Conservation (phyloP, 2,113 vertebrate genomes). For the Rhodinocichla rosea region DNA sequence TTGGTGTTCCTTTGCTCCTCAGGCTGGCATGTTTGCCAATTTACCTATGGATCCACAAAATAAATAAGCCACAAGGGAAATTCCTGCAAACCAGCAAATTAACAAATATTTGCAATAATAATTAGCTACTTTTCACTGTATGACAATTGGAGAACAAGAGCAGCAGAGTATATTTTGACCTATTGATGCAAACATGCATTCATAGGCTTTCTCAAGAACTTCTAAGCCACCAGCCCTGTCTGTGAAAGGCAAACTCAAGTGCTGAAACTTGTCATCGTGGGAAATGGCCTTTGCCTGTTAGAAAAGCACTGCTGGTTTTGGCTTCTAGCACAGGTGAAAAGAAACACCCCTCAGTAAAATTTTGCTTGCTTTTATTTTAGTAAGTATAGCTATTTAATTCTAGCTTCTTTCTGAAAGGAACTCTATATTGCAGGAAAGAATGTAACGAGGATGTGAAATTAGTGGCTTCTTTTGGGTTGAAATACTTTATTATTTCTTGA, state of each 20-base stretch:
- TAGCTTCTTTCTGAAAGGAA: neutral
- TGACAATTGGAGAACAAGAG: neutral
- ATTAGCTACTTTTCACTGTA: neutral
- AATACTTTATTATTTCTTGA: neutral
- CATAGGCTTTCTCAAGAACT: neutral
- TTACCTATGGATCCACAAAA: neutral
- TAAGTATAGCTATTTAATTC: neutral
- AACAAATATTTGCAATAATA: neutral
- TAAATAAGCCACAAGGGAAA: neutral
- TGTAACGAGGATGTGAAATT: neutral
- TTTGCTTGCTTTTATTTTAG: slow-evolving; percentile 19
- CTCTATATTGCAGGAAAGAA: neutral
- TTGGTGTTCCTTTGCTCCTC: neutral
- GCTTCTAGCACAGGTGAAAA: neutral
- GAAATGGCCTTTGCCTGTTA: neutral
- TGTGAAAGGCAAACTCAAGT: neutral
- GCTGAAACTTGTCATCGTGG: neutral
- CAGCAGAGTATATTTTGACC: neutral
- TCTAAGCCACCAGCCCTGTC: neutral
- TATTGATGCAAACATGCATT: neutral
- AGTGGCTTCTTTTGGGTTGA: neutral
- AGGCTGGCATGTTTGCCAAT: neutral
- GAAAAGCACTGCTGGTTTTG: neutral
- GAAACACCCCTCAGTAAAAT: neutral
- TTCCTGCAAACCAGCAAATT: neutral